Conservation (phyloP, 2,113 vertebrate species). For the Conger conger region DNA sequence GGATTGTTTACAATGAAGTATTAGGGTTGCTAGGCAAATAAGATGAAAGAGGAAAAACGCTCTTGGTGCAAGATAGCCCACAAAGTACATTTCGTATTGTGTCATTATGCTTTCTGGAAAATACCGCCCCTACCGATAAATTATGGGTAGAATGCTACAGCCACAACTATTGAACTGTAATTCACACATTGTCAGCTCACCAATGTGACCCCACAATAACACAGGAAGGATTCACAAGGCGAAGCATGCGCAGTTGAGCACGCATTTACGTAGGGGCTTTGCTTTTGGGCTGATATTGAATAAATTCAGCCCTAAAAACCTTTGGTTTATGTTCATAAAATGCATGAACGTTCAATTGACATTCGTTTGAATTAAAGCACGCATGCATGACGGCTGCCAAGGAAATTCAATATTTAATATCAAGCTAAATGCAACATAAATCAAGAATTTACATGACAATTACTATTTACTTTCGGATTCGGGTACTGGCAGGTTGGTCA, state of each 20-base stretch:
- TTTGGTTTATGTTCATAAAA: neutral
- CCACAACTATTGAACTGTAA: too few relatives aligned
- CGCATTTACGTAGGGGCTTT: neutral
- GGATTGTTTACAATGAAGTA: neutral
- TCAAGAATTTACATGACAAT: neutral
- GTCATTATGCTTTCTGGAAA: neutral
- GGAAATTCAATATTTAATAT: neutral
- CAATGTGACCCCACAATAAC: neutral
- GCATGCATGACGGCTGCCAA: neutral
- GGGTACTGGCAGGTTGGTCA: neutral
- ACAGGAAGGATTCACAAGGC: neutral
- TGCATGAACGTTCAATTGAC: neutral
- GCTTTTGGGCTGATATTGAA: neutral
- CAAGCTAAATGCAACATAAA: neutral
- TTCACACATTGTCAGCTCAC: neutral
- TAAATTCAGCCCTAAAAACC: neutral
- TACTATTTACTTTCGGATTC: neutral
- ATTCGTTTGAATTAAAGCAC: neutral
- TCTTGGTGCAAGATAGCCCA: neutral
- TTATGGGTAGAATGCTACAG: too few relatives aligned
- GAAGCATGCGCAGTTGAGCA: neutral
- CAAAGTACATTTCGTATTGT: neutral
- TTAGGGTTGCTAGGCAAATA: neutral
- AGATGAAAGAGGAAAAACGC: neutral
- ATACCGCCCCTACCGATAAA: neutral